These are phyloP conservation scores for Eurytoma adleriae DNA, from an alignment of 2,888 invertebrate genomes.

Conservation along the genomic window DNA sequence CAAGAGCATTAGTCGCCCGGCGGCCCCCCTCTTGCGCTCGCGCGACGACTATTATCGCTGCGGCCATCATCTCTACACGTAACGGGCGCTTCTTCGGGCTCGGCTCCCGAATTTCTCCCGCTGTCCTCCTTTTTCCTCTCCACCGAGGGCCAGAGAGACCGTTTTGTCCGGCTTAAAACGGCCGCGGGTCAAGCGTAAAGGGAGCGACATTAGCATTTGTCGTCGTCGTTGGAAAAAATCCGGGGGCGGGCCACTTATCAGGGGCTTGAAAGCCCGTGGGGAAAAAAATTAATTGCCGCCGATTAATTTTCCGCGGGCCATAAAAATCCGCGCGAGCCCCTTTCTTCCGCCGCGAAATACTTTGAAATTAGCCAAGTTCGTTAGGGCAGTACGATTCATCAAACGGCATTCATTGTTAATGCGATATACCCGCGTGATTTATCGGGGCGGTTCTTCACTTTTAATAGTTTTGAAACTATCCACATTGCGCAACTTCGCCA, in stretches of 20 bases:
- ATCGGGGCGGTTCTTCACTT: not conserved
- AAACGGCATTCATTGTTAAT: conserved; percentile 9
- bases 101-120: too few species aligned
- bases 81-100: not conserved
- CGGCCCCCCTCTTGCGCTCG: not conserved
- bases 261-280: not conserved
- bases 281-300: not conserved
- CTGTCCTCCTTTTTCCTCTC: not conserved
- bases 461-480: not conserved
- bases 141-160: too few species aligned
- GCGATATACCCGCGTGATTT: not conserved
- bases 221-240: too few species aligned
- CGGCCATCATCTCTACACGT: not conserved
- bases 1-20: not conserved
- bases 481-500: too few species aligned
- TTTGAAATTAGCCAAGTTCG: conserved; percentile 18
- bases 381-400: not conserved
- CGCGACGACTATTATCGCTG: not conserved
- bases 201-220: too few species aligned
- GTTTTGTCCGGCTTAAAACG: too few species aligned
- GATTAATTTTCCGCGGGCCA: not conserved
- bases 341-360: not conserved
- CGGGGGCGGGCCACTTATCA: too few species aligned
- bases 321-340: not conserved
- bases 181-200: too few species aligned